These are phyloP conservation scores for Campoletis sonorensis DNA, from an alignment of 1,140 invertebrate species.

Conservation along the genomic window DNA sequence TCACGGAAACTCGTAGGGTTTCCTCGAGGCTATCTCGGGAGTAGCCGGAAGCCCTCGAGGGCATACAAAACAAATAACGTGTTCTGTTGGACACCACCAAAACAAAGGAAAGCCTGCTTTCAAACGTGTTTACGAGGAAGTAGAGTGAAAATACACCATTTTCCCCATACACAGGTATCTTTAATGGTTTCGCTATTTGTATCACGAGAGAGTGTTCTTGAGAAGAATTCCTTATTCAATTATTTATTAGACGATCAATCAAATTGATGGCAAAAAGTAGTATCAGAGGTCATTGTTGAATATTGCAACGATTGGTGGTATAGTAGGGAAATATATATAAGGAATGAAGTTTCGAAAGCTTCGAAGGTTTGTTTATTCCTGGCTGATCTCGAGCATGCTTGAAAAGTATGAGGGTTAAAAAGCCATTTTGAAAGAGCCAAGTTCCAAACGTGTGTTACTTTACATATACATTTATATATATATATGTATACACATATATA, in stretches of 20 bases:
- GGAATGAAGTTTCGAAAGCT: too few relatives aligned
- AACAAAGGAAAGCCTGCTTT: slow-evolving; percentile 50
- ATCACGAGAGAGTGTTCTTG: background rate
- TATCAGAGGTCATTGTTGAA: too few relatives aligned
- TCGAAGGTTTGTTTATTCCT: too few relatives aligned
- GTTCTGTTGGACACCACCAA: slow-evolving; percentile 55
- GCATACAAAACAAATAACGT: slow-evolving; percentile 63
- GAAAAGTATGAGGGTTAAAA: background rate
- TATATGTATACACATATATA: background rate
- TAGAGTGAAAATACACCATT: background rate
- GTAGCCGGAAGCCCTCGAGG: slow-evolving; percentile 44
- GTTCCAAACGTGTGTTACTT: background rate
- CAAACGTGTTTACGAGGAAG: background rate
- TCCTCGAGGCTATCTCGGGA: background rate
- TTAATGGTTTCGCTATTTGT: background rate
- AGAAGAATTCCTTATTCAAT: too few relatives aligned
- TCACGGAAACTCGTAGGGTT: slow-evolving; percentile 11
- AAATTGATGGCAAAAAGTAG: too few relatives aligned
- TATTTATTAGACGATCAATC: too few relatives aligned
- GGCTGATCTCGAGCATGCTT: too few relatives aligned
- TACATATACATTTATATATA: background rate
- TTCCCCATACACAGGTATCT: background rate
- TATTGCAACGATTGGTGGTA: too few relatives aligned
- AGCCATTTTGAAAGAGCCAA: background rate
- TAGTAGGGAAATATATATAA: too few relatives aligned